Conservation (phyloP, 2,888 invertebrate species). For the Petrolisthes manimaculis region DNA sequence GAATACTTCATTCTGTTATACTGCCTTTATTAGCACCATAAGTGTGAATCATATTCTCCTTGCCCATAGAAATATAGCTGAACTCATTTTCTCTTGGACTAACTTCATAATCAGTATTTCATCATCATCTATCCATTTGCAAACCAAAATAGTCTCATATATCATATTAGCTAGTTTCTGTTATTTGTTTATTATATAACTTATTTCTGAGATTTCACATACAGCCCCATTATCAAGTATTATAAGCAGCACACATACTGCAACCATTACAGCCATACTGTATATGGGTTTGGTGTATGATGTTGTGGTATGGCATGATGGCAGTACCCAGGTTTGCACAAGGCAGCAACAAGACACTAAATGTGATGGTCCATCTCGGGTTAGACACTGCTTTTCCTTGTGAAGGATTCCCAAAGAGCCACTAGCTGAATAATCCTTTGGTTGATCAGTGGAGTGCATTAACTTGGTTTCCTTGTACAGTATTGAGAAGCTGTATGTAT, state of each 20-base stretch:
- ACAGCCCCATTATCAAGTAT: constrained; percentile 13
- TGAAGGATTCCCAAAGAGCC: constrained; percentile 60
- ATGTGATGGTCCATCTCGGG: constrained; percentile 48
- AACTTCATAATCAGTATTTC: background rate
- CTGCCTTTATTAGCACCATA: background rate
- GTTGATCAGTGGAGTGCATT: constrained; percentile 21
- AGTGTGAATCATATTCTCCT: background rate
- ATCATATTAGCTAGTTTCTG: background rate
- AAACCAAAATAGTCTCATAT: background rate
- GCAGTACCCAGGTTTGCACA: constrained; percentile 37
- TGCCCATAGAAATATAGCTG: background rate
- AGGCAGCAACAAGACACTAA: constrained; percentile 41
- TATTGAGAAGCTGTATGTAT: background rate
- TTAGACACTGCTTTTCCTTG: constrained; percentile 53
- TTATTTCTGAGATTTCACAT: background rate
- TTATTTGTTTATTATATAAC: background rate
- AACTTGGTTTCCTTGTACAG: constrained; percentile 10
- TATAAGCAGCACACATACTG: background rate
- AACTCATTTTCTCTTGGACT: background rate
- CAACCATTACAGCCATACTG: constrained; percentile 14
- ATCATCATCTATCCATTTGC: background rate
- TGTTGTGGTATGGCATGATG: constrained; percentile 24
- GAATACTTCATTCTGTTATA: constrained; percentile 2
- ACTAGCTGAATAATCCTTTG: constrained; percentile 15
- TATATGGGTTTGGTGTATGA: constrained; percentile 3